Conservation (phyloP, 64 coral and sea anemone genomes). For the Trachythela sp. region DNA sequence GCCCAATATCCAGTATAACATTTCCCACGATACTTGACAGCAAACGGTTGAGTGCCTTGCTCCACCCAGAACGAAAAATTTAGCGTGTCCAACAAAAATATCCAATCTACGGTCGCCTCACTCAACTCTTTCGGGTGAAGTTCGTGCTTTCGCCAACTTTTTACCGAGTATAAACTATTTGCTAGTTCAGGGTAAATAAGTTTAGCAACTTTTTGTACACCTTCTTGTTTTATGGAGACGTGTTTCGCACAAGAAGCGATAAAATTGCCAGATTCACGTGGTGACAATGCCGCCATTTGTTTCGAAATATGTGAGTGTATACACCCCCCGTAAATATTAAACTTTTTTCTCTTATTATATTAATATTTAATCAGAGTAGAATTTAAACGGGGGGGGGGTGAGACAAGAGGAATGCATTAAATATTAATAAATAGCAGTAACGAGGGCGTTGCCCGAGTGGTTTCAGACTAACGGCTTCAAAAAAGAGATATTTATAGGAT, state of each 20-base stretch:
- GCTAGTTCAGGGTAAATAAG: not conserved
- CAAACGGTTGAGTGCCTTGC: not conserved
- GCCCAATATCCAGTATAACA: slow-evolving; percentile 22
- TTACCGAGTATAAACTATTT: not conserved
- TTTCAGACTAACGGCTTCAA: too few species aligned
- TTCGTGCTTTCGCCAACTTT: slow-evolving; percentile 1
- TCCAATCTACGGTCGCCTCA: not conserved
- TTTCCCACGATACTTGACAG: not conserved
- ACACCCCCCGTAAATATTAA: too few species aligned
- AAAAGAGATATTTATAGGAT: too few species aligned
- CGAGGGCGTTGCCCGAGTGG: too few species aligned
- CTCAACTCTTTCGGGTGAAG: not conserved
- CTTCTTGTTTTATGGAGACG: not conserved
- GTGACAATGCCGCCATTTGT: not conserved
- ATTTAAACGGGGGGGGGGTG: not conserved
- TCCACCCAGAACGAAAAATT: slow-evolving; percentile 24
- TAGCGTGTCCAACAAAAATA: not conserved
- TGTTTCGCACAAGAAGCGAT: not conserved
- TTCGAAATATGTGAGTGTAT: not conserved
- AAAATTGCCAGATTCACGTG: not conserved
- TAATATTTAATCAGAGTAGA: too few species aligned
- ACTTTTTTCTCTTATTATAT: too few species aligned
- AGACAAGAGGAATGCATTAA: too few species aligned
- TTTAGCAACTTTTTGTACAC: not conserved
- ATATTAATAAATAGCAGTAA: too few species aligned